Conservation (phyloP, 2,113 vertebrate genomes). For the Thalassoma bifasciatum region DNA sequence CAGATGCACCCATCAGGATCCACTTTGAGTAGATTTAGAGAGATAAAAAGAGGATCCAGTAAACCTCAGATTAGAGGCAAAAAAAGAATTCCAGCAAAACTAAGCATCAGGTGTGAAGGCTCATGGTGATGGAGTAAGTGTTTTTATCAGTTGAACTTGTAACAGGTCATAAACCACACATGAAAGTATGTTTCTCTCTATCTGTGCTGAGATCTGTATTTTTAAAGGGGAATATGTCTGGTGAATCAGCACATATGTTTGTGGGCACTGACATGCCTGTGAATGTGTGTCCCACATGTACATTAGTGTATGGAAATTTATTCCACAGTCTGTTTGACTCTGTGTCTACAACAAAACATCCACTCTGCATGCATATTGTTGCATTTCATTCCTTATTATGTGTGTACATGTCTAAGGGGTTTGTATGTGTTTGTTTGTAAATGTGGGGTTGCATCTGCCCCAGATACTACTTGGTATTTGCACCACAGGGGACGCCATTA, state of each 20-base stretch:
- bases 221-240: background rate
- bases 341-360: constrained; percentile 1
- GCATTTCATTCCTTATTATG: too few species aligned
- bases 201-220: background rate
- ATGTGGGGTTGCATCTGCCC: constrained; percentile 2
- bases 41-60: constrained; percentile 23
- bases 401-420: background rate
- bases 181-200: background rate
- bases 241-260: background rate
- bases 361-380: constrained; percentile 4
- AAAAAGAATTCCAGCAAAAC: constrained; percentile 18
- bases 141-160: constrained; percentile 26
- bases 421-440: background rate
- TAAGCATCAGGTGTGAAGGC: constrained; percentile 5
- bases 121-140: constrained; percentile 36
- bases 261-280: background rate
- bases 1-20: background rate
- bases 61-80: background rate
- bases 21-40: background rate
- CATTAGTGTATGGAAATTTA: constrained; percentile 21
- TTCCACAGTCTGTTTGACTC: background rate
- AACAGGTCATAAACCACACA: constrained; percentile 12
- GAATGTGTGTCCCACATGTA: constrained; percentile 1
- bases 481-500: constrained; percentile 53
- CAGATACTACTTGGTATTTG: constrained; percentile 19